Evolutionary conservation across 2,797 vertebrate species (phyloP), one percentile per base, ranked within the genome.

Genomic region (Pyrocephalus nanus): DNA sequence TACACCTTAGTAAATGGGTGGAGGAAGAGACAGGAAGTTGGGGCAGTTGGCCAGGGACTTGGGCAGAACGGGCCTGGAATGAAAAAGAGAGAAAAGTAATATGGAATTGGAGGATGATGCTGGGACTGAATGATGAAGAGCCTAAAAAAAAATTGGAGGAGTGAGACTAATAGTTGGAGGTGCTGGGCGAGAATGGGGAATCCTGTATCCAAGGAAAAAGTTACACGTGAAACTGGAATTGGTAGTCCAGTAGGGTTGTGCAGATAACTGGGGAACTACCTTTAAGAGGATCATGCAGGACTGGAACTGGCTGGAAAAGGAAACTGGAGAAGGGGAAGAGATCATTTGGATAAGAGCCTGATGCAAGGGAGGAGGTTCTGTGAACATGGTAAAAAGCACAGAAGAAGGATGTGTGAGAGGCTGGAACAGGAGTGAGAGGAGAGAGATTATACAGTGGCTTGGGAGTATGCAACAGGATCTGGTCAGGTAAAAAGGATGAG

Each of bases 261-360:
- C 25, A 21, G 53, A 34, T 73, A 14, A 55, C 38, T 19, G 22
- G 12, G 47, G 22, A 62, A 20, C 60, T 76, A 26, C 19, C 11
- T 64, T 60, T 36, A 22, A 34, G 26, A 51, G 36, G 14, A 48
- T 48, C 0, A 0, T n/a, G 17, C 7, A 40, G n/a, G 14, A 48
- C 19, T 70, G 53, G 14, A 62, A 38, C 8, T 88, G 45, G 1
- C 61, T 80, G 45, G 36, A n/a, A 67, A 62, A 60, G 21, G 15
- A 78, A 36, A 17, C 6, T 15, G 38, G 43, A 78, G 48, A 62
- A 70, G 9, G 18, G 45, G 50, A 81, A 50, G 54, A 55, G n/a
- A 22, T 69, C 3, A 1, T 69, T 88, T 53, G 20, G 38, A 43
- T 17, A 47, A 30, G 32, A n/a, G 11, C 30, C 16, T 73, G 36